Evolutionary conservation across 2,797 vertebrate species (phyloP).

Genomic region (Argentina silus): DNA sequence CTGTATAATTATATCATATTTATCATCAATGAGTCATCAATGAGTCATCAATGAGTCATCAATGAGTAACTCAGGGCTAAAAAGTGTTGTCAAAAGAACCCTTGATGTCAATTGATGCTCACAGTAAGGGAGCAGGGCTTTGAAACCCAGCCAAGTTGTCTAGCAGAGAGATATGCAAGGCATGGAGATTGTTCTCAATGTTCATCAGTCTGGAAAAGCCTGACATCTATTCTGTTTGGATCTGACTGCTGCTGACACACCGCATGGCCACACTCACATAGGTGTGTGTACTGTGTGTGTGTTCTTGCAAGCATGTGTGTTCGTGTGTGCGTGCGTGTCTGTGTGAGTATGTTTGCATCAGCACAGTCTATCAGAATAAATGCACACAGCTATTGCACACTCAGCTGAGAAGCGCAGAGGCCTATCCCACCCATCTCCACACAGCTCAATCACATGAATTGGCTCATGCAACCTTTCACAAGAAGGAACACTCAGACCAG

Average conservation of each 20-base stretch:
- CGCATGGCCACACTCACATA: background rate
- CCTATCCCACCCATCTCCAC: background rate
- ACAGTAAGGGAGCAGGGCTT: background rate
- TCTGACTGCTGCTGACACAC: background rate
- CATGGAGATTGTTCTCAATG: background rate
- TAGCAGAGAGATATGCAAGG: background rate
- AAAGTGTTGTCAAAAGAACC: background rate
- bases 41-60: background rate
- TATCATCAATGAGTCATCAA: too few species aligned
- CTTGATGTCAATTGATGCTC: background rate
- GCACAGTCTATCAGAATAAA: background rate
- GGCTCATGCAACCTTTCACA: conserved; percentile 1
- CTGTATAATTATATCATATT: background rate
- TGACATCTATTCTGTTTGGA: background rate
- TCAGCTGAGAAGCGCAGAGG: too few species aligned
- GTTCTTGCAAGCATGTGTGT: background rate
- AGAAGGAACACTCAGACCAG: background rate
- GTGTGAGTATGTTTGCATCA: background rate
- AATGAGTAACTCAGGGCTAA: background rate
- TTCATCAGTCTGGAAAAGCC: conserved; percentile 1
- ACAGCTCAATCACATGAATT: background rate
- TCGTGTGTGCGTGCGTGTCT: background rate
- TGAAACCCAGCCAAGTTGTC: background rate
- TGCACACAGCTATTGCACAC: background rate
- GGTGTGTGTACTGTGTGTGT: conserved; percentile 1